Base-by-base conservation (phyloP, 2,113 vertebrate species). In the Zosterops pallidus region DNA sequence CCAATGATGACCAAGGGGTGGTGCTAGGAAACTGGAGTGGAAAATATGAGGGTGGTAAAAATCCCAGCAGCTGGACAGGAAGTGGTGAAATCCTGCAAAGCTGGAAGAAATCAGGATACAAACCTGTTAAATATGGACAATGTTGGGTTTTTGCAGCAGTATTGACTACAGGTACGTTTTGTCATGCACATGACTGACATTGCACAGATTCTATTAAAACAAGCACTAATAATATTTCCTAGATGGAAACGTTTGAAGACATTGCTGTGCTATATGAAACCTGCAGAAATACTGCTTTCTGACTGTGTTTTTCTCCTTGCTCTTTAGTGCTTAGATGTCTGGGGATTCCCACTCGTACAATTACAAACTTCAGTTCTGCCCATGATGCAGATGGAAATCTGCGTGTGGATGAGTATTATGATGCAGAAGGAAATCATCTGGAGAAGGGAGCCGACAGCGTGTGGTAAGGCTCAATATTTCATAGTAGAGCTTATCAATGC, bases 101-200 rank as follows among this genome's bases (percentile, higher is more conserved):
- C 14, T 98, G 98, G 98, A 97, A 97, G 82, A 90, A 77, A 26
- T 96, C 96, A 47, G 97, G 97, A 83, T 98, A 93, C 92, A 96
- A 22, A 64, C 96, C 98, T 29, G 98, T 98, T 26, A 95, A 55
- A 82, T 98, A 77, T 14, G 98, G 98, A 71, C 98, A 98, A 33
- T 98, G 98, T 60, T 98, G 98, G 98, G 98, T 98, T 83, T 98
- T 98, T 94, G 98, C 98, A 29, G 98, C 98, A 1, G 98, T 98
- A 14, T 39, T 98, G 70, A 98, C 97, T 72, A 98, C 98, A 97
- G 98, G 98, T 98, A 97, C 37, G 52, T 62, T 86, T 77, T 49
- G 35, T 24, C 72, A 29, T 0, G 0, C 29, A 39, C 26, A 5
- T 52, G 75, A 60, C 22, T 74, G 86, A 25, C 41, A 72, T 19